Percentiles rank a stretch among this genome's conserved stretches.
Conservation (phyloP, 2,888 invertebrate species). For the Eristalinus sepulchralis region DNA sequence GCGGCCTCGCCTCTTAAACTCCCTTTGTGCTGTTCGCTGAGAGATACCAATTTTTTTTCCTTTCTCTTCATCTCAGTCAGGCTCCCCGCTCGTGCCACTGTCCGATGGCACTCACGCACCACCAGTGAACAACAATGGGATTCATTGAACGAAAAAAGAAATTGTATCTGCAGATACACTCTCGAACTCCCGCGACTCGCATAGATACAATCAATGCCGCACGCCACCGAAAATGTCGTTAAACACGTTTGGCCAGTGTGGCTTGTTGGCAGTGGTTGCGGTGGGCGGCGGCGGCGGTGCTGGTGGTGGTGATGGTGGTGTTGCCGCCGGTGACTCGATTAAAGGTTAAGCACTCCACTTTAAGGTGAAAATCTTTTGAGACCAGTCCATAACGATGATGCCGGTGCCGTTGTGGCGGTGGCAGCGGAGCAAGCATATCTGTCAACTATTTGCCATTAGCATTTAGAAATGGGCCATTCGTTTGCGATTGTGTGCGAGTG, state of each 20-base stretch:
- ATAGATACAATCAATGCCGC: slow-evolving; percentile 44
- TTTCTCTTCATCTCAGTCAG: neutral
- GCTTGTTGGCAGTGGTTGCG: neutral
- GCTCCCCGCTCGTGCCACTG: neutral
- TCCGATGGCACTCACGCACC: neutral
- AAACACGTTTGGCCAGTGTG: slow-evolving; percentile 53
- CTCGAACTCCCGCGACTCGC: neutral
- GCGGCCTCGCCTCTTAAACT: neutral
- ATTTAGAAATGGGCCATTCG: slow-evolving; percentile 7
- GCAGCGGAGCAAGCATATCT: neutral
- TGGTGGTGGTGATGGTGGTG: slow-evolving; percentile 10
- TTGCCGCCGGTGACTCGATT: neutral
- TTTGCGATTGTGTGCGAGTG: neutral
- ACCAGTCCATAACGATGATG: neutral
- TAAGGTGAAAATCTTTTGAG: neutral
- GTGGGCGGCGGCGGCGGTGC: slow-evolving; percentile 1
- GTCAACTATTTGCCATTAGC: slow-evolving; percentile 18
- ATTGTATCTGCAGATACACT: slow-evolving; percentile 54
- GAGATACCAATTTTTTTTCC: neutral
- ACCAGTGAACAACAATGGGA: slow-evolving; percentile 30
- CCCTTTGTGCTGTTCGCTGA: neutral
- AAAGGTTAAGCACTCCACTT: slow-evolving; percentile 2
- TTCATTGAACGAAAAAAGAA: slow-evolving; percentile 54
- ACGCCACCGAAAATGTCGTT: slow-evolving; percentile 51
- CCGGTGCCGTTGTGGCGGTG: neutral